Base-by-base conservation (phyloP, 2,888 invertebrate genomes). In the Yponomeuta evonymella region DNA sequence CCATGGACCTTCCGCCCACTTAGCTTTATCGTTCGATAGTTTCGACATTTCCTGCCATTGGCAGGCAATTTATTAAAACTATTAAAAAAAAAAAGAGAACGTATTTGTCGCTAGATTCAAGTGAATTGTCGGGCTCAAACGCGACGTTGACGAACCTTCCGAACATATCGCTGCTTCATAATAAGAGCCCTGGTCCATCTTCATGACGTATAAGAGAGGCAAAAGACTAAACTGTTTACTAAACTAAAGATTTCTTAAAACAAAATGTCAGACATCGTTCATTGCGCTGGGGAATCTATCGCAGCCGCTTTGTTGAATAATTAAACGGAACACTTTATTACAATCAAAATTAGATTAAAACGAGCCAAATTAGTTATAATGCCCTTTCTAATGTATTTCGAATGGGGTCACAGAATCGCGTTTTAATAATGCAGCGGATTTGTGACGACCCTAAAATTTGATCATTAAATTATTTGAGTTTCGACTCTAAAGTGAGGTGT, bases 261-360 rank as follows among this genome's bases (percentile, higher is more conserved):
- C 12, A 58, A 15, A 58, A 58, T 58, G 51, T 15, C 15, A 5
- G 51, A 58, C 10, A 51, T 58, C 15, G 51, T 58, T 58, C 12
- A 8, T 12, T 6, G 15, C 51, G 8, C 1, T 58, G 12, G 15
- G 12, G 15, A 58, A 58, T 51, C 48, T 51, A 23, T 12, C 15
- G 23, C 15, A 29, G 51, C 73, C 72, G 43, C 76, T 75, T 81
- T 79, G 81, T 82, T 85, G 83, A 88, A 90, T 90, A 85, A 90
- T 90, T 88, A 82, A 90, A 79, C 76, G 80, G 77, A 73, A 83
- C 82, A 90, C 86, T 89, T 89, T 86, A 87, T 89, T 85, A 84
- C 77, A 90, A 88, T 90, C 83, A 88, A 90, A 90, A 89, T 81
- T 82, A 82, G 87, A 89, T 90, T 90, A 90, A 89, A 88, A 90